These are phyloP conservation scores for Siniperca undulata DNA, from an alignment of 2,797 vertebrate species.

Conservation along the genomic window DNA sequence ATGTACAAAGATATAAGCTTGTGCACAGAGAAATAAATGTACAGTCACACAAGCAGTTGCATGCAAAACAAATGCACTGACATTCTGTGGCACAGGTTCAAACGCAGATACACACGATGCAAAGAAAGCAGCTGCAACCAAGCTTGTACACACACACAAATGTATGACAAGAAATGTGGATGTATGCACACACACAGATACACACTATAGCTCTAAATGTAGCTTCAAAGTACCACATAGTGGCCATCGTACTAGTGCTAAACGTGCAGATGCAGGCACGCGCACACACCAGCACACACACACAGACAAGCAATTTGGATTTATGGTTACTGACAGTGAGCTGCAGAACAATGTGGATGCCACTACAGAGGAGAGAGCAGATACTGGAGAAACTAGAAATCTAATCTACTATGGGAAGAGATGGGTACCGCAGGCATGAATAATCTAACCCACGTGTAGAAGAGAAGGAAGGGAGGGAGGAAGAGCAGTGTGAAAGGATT, in stretches of 20 bases:
- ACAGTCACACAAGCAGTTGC: slow-evolving; percentile 14
- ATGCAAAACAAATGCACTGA: slow-evolving; percentile 26
- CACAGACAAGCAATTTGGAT: slow-evolving; percentile 52
- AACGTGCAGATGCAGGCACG: slow-evolving; percentile 36
- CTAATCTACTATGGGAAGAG: slow-evolving; percentile 43
- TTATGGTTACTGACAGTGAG: slow-evolving; percentile 61
- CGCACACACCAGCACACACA: slow-evolving; percentile 36
- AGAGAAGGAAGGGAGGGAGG: not conserved
- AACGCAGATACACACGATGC: not conserved
- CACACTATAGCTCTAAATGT: slow-evolving; percentile 5
- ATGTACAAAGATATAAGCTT: slow-evolving; percentile 9
- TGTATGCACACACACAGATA: not conserved
- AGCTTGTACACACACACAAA: slow-evolving; percentile 3
- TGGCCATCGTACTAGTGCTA: not conserved
- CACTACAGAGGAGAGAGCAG: slow-evolving; percentile 39
- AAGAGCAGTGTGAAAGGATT: not conserved
- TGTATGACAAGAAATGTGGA: not conserved
- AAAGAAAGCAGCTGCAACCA: slow-evolving; percentile 34
- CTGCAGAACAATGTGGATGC: slow-evolving; percentile 58
- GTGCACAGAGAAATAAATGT: slow-evolving; percentile 10
- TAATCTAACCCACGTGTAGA: slow-evolving; percentile 21
- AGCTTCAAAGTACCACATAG: slow-evolving; percentile 11
- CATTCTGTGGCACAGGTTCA: slow-evolving; percentile 14
- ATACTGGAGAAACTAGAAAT: slow-evolving; percentile 47
- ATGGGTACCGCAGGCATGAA: slow-evolving; percentile 17